Conservation (phyloP, 2,113 vertebrate genomes). For the Nanorana parkeri region DNA sequence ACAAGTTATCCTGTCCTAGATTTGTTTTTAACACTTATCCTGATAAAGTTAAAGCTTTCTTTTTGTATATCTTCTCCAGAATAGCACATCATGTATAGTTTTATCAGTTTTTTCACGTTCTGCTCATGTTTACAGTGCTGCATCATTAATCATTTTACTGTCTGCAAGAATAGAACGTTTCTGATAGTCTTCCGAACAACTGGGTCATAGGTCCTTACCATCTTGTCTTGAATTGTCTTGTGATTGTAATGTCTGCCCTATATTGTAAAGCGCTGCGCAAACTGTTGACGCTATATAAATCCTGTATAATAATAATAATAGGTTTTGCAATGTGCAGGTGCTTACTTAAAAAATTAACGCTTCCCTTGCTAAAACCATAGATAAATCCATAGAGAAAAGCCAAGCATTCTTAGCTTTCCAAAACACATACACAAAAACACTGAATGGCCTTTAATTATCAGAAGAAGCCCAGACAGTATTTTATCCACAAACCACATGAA, state of each 20-base stretch:
- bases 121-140: constrained; percentile 24
- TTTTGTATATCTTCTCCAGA: too few relatives aligned
- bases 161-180: constrained; percentile 26
- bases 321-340: constrained; percentile 36
- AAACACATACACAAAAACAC: background rate
- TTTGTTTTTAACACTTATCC: too few relatives aligned
- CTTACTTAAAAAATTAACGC: constrained; percentile 8
- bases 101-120: background rate
- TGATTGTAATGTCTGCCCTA: too few relatives aligned
- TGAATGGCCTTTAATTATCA: constrained; percentile 6
- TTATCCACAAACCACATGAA: background rate
- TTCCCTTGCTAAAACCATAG: constrained; percentile 21
- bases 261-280: too few relatives aligned
- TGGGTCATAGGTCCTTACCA: constrained; percentile 52
- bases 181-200: constrained; percentile 29
- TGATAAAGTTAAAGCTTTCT: too few relatives aligned
- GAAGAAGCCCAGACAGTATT: background rate
- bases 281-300: too few relatives aligned
- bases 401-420: constrained; percentile 5
- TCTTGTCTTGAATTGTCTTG: too few relatives aligned
- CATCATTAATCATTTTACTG: constrained; percentile 26
- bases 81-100: background rate
- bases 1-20: too few relatives aligned
- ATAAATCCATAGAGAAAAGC: constrained; percentile 26
- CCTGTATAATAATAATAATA: too few relatives aligned